Evolutionary conservation across 2,797 vertebrate genomes (phyloP).

Genomic region (Rhinella marina): DNA sequence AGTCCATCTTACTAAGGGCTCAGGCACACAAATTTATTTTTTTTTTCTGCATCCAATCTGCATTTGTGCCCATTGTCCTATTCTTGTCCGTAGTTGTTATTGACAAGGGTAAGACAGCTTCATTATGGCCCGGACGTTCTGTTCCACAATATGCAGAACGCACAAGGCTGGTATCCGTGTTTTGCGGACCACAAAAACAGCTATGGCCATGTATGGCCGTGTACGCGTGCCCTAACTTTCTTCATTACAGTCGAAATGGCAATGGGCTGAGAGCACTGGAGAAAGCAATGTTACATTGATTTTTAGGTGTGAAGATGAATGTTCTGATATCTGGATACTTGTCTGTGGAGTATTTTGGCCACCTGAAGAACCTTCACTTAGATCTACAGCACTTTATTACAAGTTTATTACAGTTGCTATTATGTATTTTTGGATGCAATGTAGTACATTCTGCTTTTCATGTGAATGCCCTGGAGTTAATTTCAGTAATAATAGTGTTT

Average conservation of each 20-base stretch:
- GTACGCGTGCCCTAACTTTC: not conserved
- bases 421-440: constrained; percentile 10
- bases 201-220: no score
- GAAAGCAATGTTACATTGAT: not conserved
- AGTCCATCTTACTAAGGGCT: no score
- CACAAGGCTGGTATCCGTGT: no score
- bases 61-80: no score
- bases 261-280: not conserved
- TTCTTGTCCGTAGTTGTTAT: no score
- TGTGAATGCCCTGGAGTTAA: constrained; percentile 14
- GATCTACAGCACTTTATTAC: not conserved
- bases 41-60: no score
- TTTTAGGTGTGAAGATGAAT: not conserved
- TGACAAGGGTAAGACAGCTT: no score
- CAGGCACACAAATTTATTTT: no score
- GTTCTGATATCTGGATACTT: not conserved
- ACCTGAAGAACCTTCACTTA: not conserved
- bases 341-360: not conserved
- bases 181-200: no score
- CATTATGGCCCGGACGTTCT: no score
- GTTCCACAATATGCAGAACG: no score
- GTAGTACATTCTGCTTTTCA: not conserved
- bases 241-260: not conserved
- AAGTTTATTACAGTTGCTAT: constrained; percentile 1
- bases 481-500: constrained; percentile 18